Conservation (phyloP, 2,888 invertebrate genomes). For the Hirtodrosophila histrioides region DNA sequence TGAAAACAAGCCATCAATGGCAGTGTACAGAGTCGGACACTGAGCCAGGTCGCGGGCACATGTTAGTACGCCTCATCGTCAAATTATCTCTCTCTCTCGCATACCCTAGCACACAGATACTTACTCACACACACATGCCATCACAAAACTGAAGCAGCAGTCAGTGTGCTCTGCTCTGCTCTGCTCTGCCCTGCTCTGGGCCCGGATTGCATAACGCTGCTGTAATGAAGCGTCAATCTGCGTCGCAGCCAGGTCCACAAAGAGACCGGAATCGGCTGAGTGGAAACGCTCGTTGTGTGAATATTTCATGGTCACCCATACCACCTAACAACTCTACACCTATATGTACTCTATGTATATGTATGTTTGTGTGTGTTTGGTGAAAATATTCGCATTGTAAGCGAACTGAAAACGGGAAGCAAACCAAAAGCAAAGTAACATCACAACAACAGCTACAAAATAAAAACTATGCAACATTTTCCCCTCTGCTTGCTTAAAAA, state of each 20-base stretch:
- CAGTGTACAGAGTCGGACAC: conserved; percentile 46
- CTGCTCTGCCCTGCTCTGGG: conserved; percentile 30
- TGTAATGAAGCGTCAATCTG: conserved; percentile 77
- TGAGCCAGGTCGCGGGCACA: conserved; percentile 49
- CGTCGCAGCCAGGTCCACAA: conserved; percentile 71
- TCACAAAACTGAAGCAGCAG: not conserved
- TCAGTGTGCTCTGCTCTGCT: conserved; percentile 17
- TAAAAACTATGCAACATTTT: conserved; percentile 13
- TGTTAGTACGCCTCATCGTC: conserved; percentile 56
- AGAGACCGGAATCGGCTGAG: conserved; percentile 66
- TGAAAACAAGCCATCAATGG: conserved; percentile 61
- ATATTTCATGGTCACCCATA: conserved; percentile 78
- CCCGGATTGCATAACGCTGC: conserved; percentile 57
- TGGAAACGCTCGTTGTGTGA: conserved; percentile 66
- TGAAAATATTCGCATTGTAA: conserved; percentile 64
- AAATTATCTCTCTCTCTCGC: conserved; percentile 56
- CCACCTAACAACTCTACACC: conserved; percentile 15
- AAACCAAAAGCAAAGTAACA: conserved; percentile 48
- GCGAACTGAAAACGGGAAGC: conserved; percentile 43
- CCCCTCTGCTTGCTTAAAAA: not conserved
- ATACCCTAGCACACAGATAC: conserved; percentile 3
- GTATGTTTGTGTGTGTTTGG: conserved; percentile 20
- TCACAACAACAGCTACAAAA: conserved; percentile 18
- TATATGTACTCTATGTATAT: not conserved
- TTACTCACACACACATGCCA: not conserved